phyloP scores from a whole-genome alignment of 1,140 invertebrate genomes.

The Coptotermes formosanus region DNA sequence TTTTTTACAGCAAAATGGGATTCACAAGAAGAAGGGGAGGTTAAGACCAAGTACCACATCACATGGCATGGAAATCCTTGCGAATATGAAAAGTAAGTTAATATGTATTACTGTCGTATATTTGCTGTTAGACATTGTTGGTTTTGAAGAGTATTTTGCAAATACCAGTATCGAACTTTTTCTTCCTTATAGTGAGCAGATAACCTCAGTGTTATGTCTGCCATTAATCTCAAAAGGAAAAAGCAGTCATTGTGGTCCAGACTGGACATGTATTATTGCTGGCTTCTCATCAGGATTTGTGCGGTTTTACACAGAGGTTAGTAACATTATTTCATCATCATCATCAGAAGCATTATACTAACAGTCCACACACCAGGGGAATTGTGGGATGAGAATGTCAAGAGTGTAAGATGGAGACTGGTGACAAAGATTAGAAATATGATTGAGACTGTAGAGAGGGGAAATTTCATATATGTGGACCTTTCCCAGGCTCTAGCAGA shows the following conservation, averaged over 20 bases:
- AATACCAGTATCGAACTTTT: not conserved
- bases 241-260: slow-evolving; percentile 66
- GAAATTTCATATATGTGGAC: too few relatives aligned
- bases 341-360: too few relatives aligned
- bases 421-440: too few relatives aligned
- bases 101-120: not conserved
- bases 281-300: slow-evolving; percentile 84
- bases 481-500: too few relatives aligned
- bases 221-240: slow-evolving; percentile 68
- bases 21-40: slow-evolving; percentile 48
- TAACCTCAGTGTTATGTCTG: slow-evolving; percentile 58
- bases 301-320: slow-evolving; percentile 83
- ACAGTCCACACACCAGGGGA: too few relatives aligned
- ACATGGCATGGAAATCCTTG: slow-evolving; percentile 49
- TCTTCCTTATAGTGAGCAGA: slow-evolving; percentile 51
- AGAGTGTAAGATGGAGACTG: too few relatives aligned
- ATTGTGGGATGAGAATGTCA: too few relatives aligned
- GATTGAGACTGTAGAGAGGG: too few relatives aligned
- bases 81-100: slow-evolving; percentile 46
- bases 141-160: not conserved
- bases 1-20: slow-evolving; percentile 53
- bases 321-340: not conserved
- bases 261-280: slow-evolving; percentile 91
- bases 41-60: slow-evolving; percentile 52
- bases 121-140: not conserved